Evolutionary conservation across 2,113 vertebrate genomes (phyloP).

Genomic region (Eupsittula cactorum): DNA sequence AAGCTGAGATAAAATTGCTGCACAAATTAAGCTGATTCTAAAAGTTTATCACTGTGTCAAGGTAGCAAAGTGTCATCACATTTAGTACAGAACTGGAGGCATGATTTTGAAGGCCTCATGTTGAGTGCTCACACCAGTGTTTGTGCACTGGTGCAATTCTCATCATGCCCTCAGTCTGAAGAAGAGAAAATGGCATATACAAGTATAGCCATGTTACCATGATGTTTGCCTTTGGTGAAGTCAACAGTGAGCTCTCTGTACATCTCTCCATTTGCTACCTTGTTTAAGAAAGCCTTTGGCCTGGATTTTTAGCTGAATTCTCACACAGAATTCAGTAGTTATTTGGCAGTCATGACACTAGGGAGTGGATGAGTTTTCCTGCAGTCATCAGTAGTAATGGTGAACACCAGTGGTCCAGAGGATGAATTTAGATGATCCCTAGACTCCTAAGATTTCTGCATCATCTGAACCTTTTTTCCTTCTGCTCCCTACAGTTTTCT

Average conservation of each 20-base stretch:
- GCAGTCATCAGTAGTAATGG: accelerated
- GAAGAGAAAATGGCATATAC: not conserved
- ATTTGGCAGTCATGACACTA: not conserved
- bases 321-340: not conserved
- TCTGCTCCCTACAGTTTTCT: not conserved
- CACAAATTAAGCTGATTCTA: not conserved
- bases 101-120: not conserved
- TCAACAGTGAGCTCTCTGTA: not conserved
- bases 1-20: not conserved
- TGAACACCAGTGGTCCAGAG: not conserved
- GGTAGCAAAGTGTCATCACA: not conserved
- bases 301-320: not conserved
- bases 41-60: not conserved
- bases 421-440: not conserved
- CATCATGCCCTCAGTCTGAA: accelerated
- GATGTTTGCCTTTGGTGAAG: accelerated
- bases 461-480: not conserved
- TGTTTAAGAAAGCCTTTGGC: not conserved
- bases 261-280: not conserved
- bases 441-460: not conserved
- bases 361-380: not conserved
- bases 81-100: not conserved
- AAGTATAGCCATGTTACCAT: accelerated
- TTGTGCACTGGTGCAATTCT: not conserved
- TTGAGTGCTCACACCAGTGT: not conserved